These are phyloP conservation scores for Podarcis cretensis DNA, from an alignment of 2,113 vertebrate species.

Conservation along the genomic window DNA sequence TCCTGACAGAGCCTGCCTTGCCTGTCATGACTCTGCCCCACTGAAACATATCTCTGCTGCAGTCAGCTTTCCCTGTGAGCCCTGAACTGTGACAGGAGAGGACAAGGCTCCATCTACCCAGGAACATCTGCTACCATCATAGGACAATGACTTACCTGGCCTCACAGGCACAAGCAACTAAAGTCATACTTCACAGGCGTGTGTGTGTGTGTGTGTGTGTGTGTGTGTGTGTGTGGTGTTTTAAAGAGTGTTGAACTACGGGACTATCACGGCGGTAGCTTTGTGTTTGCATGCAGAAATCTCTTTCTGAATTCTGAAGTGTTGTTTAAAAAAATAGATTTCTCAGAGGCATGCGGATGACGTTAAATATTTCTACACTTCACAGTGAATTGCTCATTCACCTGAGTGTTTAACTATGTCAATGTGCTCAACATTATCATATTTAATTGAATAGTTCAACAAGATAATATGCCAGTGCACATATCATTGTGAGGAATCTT, in stretches of 20 bases:
- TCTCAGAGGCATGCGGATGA: constrained; percentile 74
- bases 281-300: constrained; percentile 34
- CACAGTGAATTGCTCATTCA: constrained; percentile 83
- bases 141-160: not conserved
- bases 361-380: constrained; percentile 80
- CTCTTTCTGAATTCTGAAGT: constrained; percentile 59
- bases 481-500: constrained; percentile 67
- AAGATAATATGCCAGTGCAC: constrained; percentile 78
- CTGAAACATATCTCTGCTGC: too few relatives aligned
- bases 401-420: constrained; percentile 83
- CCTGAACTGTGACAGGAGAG: too few relatives aligned
- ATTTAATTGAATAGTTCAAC: constrained; percentile 86
- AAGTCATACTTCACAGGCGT: not conserved
- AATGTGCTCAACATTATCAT: constrained; percentile 82
- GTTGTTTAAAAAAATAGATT: constrained; percentile 73
- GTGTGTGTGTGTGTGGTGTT: constrained; percentile 8
- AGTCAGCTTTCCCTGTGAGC: too few relatives aligned
- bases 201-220: constrained; percentile 12
- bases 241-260: not conserved
- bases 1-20: not conserved
- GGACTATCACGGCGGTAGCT: constrained; percentile 11
- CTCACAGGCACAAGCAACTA: not conserved
- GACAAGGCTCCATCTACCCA: not conserved
- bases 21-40: not conserved
- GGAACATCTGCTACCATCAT: not conserved